Conservation (phyloP, 92 coral and sea anemone species). For the Epizoanthus ramosus region DNA sequence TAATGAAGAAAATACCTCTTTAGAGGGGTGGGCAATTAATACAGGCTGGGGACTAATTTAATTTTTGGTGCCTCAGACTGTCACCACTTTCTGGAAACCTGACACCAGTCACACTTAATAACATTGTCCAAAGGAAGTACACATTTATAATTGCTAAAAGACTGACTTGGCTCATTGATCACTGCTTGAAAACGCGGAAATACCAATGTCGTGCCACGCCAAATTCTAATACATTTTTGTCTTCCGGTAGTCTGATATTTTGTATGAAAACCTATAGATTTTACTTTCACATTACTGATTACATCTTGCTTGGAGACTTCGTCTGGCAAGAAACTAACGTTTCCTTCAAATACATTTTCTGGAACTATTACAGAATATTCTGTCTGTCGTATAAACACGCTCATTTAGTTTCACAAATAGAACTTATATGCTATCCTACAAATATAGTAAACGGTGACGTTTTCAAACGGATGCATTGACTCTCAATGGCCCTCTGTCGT, state of each 20-base stretch:
- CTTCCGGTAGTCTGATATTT: not conserved
- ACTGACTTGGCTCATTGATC: not conserved
- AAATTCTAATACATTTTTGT: not conserved
- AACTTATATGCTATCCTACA: not conserved
- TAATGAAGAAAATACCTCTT: too few species aligned
- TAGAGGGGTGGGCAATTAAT: too few species aligned
- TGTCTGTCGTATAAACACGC: not conserved
- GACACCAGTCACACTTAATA: not conserved
- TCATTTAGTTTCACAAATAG: not conserved
- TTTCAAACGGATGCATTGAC: too few species aligned
- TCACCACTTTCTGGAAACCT: conserved; percentile 8
- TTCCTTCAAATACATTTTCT: not conserved
- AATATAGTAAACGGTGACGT: conserved; percentile 11
- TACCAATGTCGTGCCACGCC: not conserved
- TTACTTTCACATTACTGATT: not conserved
- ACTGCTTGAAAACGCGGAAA: conserved; percentile 1
- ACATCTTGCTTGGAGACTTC: not conserved
- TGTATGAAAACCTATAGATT: not conserved
- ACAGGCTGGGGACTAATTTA: too few species aligned
- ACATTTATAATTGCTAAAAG: not conserved
- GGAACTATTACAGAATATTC: not conserved
- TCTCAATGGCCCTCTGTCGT: too few species aligned
- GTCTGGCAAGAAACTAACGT: not conserved
- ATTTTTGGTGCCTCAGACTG: too few species aligned
- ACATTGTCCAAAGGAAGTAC: conserved; percentile 5